Evolutionary conservation across 2,113 vertebrate genomes (phyloP).

Genomic region (Pelodiscus sinensis): DNA sequence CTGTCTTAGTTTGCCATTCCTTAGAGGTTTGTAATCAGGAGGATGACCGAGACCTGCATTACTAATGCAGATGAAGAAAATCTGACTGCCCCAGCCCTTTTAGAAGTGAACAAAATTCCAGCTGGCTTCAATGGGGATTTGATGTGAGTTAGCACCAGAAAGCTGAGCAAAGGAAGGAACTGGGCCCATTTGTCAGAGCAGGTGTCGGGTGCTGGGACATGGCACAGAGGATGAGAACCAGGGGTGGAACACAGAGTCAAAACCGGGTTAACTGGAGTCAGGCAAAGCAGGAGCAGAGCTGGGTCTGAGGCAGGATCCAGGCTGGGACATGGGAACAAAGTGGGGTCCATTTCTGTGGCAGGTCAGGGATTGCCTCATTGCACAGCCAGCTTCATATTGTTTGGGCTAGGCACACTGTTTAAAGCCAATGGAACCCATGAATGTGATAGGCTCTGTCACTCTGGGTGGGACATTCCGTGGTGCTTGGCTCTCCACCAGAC

Average conservation of each 20-base stretch:
- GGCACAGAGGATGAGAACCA: too few species aligned
- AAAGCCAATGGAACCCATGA: too few species aligned
- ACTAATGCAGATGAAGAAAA: not conserved
- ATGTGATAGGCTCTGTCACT: too few species aligned
- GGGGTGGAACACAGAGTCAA: not conserved
- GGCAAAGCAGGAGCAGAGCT: not conserved
- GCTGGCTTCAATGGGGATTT: not conserved
- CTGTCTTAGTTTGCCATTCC: not conserved
- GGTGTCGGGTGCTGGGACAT: too few species aligned
- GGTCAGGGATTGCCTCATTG: not conserved
- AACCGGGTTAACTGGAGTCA: not conserved
- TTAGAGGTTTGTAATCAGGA: not conserved
- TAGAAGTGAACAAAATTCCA: not conserved
- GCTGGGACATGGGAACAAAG: not conserved
- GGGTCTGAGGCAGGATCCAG: not conserved
- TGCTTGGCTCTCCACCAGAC: too few species aligned
- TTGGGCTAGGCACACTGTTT: too few species aligned
- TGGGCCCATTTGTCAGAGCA: too few species aligned
- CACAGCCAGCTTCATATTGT: too few species aligned
- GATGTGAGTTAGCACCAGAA: not conserved
- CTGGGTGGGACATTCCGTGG: not conserved
- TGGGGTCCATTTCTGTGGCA: not conserved
- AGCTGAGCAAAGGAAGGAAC: too few species aligned
- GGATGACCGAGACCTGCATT: not conserved
- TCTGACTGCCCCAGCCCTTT: not conserved